phyloP scores from a whole-genome alignment of 2,888 invertebrate species.

The Muscina levida region DNA sequence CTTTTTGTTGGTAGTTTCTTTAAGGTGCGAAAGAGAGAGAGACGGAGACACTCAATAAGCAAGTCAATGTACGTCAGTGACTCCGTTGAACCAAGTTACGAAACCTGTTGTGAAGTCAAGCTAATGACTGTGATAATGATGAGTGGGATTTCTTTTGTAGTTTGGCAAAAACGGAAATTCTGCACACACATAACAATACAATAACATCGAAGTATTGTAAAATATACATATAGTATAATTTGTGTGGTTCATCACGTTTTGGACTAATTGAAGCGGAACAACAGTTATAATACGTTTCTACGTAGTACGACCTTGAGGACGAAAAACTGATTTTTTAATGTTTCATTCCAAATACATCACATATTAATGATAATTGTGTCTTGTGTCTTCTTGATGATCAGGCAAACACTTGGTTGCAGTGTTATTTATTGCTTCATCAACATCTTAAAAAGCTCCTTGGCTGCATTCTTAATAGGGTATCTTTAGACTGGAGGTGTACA shows the following conservation, averaged over 20 bases:
- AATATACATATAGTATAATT: slow-evolving; percentile 43
- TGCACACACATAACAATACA: slow-evolving; percentile 23
- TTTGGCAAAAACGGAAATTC: slow-evolving; percentile 51
- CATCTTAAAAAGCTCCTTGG: no score
- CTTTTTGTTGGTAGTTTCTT: slow-evolving; percentile 9
- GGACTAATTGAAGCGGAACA: slow-evolving; percentile 48
- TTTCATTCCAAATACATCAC: no score
- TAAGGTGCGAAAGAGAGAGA: slow-evolving; percentile 22
- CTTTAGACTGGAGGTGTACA: no score
- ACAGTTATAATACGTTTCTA: neutral
- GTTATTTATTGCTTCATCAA: slow-evolving; percentile 4
- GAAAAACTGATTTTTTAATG: no score
- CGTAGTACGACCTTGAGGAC: slow-evolving; percentile 8
- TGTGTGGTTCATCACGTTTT: slow-evolving; percentile 68
- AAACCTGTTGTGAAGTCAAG: slow-evolving; percentile 65
- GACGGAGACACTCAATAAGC: neutral
- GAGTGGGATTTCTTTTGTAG: slow-evolving; percentile 62
- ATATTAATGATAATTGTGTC: no score
- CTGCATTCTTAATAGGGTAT: no score
- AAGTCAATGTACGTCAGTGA: neutral
- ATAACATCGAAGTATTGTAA: neutral
- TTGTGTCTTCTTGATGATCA: no score
- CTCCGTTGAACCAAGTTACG: slow-evolving; percentile 7
- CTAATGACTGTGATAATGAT: slow-evolving; percentile 64
- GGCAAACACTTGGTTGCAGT: no score